Evolutionary conservation across 2,113 vertebrate species (phyloP).

Genomic region (Galemys pyrenaicus): DNA sequence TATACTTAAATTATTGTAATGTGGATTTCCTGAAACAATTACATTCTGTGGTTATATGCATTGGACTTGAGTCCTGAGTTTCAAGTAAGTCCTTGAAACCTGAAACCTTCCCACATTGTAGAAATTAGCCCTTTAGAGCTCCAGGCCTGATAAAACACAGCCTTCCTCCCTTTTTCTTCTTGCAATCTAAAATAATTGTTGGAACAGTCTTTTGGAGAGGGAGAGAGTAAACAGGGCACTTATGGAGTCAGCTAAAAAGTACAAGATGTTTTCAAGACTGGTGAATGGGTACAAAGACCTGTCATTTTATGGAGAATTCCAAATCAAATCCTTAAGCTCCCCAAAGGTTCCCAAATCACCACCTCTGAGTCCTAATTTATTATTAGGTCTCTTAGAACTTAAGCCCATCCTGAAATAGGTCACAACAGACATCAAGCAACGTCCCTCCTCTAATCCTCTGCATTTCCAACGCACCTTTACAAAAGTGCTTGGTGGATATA

Average conservation of each 20-base stretch:
- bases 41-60: no score
- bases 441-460: not conserved
- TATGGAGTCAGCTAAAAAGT: not conserved
- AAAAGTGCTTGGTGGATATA: not conserved
- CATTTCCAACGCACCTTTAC: not conserved
- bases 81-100: no score
- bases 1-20: no score
- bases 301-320: not conserved
- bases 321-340: not conserved
- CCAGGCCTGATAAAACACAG: no score
- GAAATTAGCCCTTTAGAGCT: no score
- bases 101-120: no score
- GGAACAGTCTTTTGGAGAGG: not conserved
- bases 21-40: no score
- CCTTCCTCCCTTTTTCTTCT: not conserved
- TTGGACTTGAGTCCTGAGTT: no score
- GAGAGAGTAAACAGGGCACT: not conserved
- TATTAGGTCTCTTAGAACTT: not conserved
- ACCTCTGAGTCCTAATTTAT: not conserved
- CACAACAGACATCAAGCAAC: not conserved
- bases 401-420: not conserved
- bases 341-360: not conserved
- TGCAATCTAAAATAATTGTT: not conserved
- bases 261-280: not conserved
- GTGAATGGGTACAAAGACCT: not conserved